Base-by-base conservation (phyloP, 2,888 invertebrate genomes). In the Chymomyza fuscimana region DNA sequence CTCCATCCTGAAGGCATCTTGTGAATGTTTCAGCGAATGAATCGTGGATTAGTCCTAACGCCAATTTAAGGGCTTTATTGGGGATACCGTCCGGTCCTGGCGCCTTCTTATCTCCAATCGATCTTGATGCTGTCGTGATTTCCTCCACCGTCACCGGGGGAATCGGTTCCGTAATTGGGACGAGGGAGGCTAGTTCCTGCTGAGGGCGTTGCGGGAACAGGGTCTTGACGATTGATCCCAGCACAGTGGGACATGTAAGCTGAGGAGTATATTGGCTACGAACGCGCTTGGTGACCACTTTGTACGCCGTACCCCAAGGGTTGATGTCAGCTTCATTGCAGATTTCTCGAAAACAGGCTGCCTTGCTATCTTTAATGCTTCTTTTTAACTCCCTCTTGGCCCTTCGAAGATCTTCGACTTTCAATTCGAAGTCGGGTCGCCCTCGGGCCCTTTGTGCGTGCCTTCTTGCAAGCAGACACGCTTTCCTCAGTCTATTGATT, bases 281-380 rank as follows among this genome's bases (percentile, higher is more conserved):
- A 12, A 59, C 15, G 10, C 16, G 50, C 15, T 50, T 64, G 15
- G 50, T 59, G 1, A 61, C 61, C 12, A 61, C 32, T 40, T 46
- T 60, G n/a, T 65, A 65, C n/a, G 69, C 65, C 36, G n/a, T 59
- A 3, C 69, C 58, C 59, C 64, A 69, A 1, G 60, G 60, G 19
- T 69, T 15, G 4, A 40, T 5, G 19, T 65, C 54, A 0, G 16
- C 51, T 12, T 36, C 36, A 12, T 65, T 54, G 9, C 69, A 52
- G 4, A 69, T 54, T 68, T 65, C 32, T 36, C 58, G 7, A 72
- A 19, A 19, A 19, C 19, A 19, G 19, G 19, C 19, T 19, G 19
- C 19, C 19, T 19, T 19, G 19, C 19, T 19, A 19, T 19, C 19
- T 19, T 19, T 19, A 19, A 19, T 19, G 19, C 19, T 19, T 19